Evolutionary conservation across 2,888 invertebrate species (phyloP), one percentile per base, ranked within the genome.

Genomic region (Protophormia terraenovae): DNA sequence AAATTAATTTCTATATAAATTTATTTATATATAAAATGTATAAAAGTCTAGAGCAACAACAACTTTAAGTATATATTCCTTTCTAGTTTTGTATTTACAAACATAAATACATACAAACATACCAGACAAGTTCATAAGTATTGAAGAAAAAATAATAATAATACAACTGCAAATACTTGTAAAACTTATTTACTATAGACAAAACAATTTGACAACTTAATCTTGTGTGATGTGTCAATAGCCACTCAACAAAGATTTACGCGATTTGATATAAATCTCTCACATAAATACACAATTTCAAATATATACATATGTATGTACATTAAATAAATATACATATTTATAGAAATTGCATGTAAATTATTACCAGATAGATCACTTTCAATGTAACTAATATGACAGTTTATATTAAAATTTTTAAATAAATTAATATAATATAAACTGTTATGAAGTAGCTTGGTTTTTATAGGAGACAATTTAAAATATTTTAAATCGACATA

Each of bases 161-260:
- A 50, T 22, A 50, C 8, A 22, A 47, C 1, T 6, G 16, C 22
- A 8, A 32, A 27, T 66, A 67, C 32, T 16, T 27, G 60, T 60
- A 53, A 24, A n/a, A n/a, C n/a, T n/a, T n/a, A n/a, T n/a, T n/a
- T 12, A 64, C 22, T 12, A 5, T 58, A 60, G 35, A 47, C 19
- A 38, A 16, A 72, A 19, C 71, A 78, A 86, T 86, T 84, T 87
- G 87, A 87, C 86, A 87, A 78, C 66, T 83, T 86, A 87, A 87
- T 86, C 84, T 84, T 86, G 80, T 84, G 80, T 80, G 79, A 86
- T 77, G 83, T 87, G 86, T 86, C 87, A 88, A 83, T 86, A 79
- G 80, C 83, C 69, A 76, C 77, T 87, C 86, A 87, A 76, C 35
- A 77, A 75, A 84, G 83, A 86, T 86, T 86, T 86, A 79, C 80